Conservation (phyloP, 2,113 vertebrate species). For the Trematomus loennbergii region DNA sequence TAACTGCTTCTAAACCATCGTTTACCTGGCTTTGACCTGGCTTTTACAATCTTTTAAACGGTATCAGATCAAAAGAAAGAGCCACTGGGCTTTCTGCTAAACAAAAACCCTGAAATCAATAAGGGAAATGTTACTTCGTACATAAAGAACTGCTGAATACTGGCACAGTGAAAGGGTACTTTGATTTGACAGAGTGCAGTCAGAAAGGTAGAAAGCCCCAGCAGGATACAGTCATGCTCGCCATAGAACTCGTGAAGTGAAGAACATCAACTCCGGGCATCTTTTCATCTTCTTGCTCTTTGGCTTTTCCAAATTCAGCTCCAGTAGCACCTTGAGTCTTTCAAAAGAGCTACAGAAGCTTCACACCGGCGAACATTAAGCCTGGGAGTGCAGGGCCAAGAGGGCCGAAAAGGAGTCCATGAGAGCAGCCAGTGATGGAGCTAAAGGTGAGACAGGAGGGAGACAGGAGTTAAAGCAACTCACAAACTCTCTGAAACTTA, state of each 20-base stretch:
- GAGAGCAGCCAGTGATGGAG: conserved; percentile 83
- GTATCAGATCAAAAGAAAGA: conserved; percentile 29
- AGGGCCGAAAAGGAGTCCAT: conserved; percentile 81
- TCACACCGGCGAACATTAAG: conserved; percentile 78
- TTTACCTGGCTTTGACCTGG: neutral
- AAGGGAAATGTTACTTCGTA: conserved; percentile 52
- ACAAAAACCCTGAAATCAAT: conserved; percentile 42
- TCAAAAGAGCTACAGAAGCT: conserved; percentile 84
- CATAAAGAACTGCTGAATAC: conserved; percentile 31
- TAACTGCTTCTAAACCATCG: neutral
- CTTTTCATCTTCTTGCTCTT: conserved; percentile 18
- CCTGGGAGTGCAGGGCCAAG: conserved; percentile 78
- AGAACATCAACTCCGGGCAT: neutral
- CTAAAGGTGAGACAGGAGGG: conserved; percentile 82
- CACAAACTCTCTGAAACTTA: conserved; percentile 9
- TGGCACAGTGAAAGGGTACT: conserved; percentile 10
- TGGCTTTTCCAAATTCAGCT: conserved; percentile 77
- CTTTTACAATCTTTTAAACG: conserved; percentile 25
- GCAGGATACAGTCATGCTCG: conserved; percentile 18
- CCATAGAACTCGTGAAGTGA: conserved; percentile 6
- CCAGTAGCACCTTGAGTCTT: conserved; percentile 85
- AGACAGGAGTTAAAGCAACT: neutral
- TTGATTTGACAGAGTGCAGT: neutral
- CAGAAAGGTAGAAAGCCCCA: conserved; percentile 36
- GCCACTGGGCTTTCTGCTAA: conserved; percentile 43